These are phyloP conservation scores for Drosophila borealis DNA, from an alignment of 2,888 invertebrate species.

Conservation along the genomic window DNA sequence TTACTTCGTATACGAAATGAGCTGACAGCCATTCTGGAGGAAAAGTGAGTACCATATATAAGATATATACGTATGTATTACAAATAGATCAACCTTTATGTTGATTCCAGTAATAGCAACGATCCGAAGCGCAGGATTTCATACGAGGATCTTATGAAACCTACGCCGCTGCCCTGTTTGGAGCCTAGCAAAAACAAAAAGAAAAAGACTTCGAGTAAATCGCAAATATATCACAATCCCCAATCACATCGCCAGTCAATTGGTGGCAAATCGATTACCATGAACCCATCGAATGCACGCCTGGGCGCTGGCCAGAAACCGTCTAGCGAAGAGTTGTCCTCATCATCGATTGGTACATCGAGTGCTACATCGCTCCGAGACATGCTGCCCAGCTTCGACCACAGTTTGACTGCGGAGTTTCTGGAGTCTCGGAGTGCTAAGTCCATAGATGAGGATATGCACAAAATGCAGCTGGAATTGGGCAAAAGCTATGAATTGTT, in stretches of 20 bases:
- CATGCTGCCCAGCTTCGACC: constrained; percentile 25
- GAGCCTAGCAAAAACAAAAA: constrained; percentile 13
- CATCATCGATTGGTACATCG: constrained; percentile 12
- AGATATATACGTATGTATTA: background rate
- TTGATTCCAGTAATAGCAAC: constrained; percentile 35
- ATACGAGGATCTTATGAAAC: constrained; percentile 43
- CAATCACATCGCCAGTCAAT: constrained; percentile 33
- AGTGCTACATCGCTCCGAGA: constrained; percentile 20
- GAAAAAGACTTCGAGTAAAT: constrained; percentile 22
- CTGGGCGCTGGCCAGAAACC: background rate
- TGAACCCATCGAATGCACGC: constrained; percentile 41
- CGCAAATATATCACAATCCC: constrained; percentile 5
- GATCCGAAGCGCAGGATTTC: constrained; percentile 45
- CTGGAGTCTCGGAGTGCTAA: constrained; percentile 52
- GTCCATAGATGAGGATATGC: constrained; percentile 73
- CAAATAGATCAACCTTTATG: background rate
- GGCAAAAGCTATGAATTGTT: constrained; percentile 81
- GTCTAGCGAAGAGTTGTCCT: background rate
- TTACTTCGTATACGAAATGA: constrained; percentile 72
- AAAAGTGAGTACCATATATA: constrained; percentile 52
- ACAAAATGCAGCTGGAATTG: constrained; percentile 76
- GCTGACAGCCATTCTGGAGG: constrained; percentile 70
- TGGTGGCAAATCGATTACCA: constrained; percentile 48
- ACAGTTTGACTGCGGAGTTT: constrained; percentile 28
- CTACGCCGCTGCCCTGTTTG: constrained; percentile 40